These are phyloP conservation scores for Hydrocynus forskahlii DNA, from an alignment of 2,797 vertebrate species.

Conservation along the genomic window DNA sequence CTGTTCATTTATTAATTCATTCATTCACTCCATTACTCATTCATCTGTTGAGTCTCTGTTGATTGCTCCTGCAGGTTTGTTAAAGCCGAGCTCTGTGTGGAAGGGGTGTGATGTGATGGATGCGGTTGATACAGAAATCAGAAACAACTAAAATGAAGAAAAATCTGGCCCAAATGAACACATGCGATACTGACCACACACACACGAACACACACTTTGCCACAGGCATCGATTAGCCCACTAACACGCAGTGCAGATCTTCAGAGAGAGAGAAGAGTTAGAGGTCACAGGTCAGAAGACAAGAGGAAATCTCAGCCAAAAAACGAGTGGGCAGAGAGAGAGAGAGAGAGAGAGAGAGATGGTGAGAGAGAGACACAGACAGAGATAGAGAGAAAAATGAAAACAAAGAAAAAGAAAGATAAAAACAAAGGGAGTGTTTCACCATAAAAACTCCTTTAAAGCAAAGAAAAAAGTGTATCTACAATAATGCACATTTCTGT, in stretches of 20 bases:
- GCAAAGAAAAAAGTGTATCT: no score
- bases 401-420: not conserved
- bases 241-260: slow-evolving; percentile 33
- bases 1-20: no score
- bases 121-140: no score
- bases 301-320: slow-evolving; percentile 14
- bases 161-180: no score
- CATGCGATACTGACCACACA: not conserved
- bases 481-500: no score
- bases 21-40: no score
- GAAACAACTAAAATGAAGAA: no score
- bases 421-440: not conserved
- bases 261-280: slow-evolving; percentile 42
- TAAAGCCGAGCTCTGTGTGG: no score
- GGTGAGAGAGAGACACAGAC: not conserved
- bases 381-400: not conserved
- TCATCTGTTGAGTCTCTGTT: no score
- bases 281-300: slow-evolving; percentile 48
- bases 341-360: not conserved
- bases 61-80: no score
- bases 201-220: slow-evolving; percentile 5
- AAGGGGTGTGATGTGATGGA: no score
- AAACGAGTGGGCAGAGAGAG: slow-evolving; percentile 17
- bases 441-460: no score
- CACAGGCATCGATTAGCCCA: slow-evolving; percentile 2